These are phyloP conservation scores for Vireo griseus DNA, from an alignment of 2,797 vertebrate genomes.

Conservation along the genomic window DNA sequence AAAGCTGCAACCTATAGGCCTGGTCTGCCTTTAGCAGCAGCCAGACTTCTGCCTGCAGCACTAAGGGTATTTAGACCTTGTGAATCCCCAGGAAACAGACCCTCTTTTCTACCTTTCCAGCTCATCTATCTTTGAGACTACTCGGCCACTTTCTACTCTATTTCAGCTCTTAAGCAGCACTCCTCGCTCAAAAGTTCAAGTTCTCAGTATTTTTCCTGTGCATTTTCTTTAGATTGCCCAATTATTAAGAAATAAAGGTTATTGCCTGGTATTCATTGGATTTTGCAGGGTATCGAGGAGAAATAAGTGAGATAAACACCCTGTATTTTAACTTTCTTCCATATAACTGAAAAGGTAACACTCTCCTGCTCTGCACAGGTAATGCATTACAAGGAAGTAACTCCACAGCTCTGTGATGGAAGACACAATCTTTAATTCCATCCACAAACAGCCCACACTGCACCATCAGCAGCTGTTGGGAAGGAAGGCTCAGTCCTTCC, in stretches of 20 bases:
- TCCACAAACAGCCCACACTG: neutral
- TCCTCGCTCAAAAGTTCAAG: neutral
- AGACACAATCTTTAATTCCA: neutral
- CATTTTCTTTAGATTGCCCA: neutral
- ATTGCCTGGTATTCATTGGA: neutral
- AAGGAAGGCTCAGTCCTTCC: neutral
- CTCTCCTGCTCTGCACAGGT: neutral
- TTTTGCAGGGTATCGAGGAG: neutral
- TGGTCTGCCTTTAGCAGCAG: neutral
- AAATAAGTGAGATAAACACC: neutral
- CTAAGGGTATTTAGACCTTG: neutral
- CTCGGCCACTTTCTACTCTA: neutral
- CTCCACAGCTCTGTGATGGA: neutral
- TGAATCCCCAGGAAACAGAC: neutral
- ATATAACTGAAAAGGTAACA: neutral
- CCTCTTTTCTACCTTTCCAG: neutral
- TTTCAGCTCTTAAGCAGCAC: neutral
- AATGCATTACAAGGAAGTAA: neutral
- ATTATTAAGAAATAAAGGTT: neutral
- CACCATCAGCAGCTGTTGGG: neutral
- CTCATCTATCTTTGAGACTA: neutral
- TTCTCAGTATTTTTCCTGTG: neutral
- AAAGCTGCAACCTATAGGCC: neutral
- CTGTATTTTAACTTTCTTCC: neutral
- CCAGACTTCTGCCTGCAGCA: neutral